A percentile compares a stretch with the other conserved stretches of the same genome.
Evolutionary conservation across 2,113 vertebrate genomes (phyloP).

Genomic region (Bucco capensis): DNA sequence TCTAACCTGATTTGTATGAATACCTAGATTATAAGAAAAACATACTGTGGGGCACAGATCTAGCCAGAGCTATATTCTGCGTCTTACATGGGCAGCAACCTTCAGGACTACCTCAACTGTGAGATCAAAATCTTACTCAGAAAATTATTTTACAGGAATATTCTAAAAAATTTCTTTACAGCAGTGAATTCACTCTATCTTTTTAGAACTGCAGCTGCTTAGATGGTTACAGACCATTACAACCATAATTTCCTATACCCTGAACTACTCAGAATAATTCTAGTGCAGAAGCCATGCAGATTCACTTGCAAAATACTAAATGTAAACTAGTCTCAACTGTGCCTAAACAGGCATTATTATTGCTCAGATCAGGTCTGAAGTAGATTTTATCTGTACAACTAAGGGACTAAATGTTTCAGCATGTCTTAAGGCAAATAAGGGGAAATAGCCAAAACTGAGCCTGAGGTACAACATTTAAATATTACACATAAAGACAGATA

Average conservation of each 20-base stretch:
- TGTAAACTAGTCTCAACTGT: background rate
- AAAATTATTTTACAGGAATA: background rate
- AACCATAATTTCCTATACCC: background rate
- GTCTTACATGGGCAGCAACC: background rate
- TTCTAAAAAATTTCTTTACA: background rate
- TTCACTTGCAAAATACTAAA: background rate
- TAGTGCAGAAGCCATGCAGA: background rate
- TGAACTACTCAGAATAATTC: background rate
- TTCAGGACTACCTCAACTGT: background rate
- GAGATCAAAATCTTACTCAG: background rate
- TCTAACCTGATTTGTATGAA: background rate
- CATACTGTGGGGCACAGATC: background rate
- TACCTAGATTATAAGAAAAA: background rate
- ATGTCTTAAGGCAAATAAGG: background rate
- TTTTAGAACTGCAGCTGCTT: background rate
- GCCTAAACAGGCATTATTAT: background rate
- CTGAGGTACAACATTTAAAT: background rate
- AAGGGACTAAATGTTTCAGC: background rate
- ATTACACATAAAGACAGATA: background rate
- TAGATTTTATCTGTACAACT: background rate
- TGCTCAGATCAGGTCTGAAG: background rate
- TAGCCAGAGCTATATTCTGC: slow-evolving; percentile 11
- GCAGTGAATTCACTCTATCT: background rate
- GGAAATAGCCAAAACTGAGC: background rate
- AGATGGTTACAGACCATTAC: background rate